A percentile compares a stretch with the other conserved stretches of the same genome.
Evolutionary conservation across 2,113 vertebrate species (phyloP).

Genomic region (Gasterosteus aculeatus): DNA sequence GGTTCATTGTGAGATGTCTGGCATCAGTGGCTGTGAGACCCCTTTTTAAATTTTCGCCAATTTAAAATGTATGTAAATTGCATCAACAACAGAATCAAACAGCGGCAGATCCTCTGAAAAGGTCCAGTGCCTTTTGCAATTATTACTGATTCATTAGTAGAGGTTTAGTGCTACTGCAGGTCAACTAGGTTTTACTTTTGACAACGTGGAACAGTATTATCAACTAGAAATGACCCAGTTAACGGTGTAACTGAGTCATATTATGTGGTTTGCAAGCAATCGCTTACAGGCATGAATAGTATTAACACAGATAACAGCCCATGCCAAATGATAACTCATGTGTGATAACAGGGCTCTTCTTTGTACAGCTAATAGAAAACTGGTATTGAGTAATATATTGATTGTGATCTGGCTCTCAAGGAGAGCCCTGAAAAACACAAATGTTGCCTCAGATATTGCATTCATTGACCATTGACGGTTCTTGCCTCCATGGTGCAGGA

Average conservation of each 20-base stretch:
- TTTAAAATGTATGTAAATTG: conserved; percentile 8
- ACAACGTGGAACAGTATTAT: background rate
- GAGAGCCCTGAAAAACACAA: background rate
- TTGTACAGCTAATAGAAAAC: background rate
- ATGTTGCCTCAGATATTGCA: conserved; percentile 9
- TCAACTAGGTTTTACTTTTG: background rate
- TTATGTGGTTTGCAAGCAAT: conserved; percentile 2
- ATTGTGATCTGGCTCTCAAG: too few relatives aligned
- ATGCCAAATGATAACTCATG: background rate
- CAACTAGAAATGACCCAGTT: background rate
- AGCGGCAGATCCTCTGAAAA: background rate
- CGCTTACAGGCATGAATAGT: conserved; percentile 2
- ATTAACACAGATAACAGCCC: background rate
- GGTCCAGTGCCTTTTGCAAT: background rate
- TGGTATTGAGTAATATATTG: background rate
- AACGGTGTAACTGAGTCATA: background rate
- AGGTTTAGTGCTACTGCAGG: background rate
- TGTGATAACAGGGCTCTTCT: conserved; percentile 7
- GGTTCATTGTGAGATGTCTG: conserved; percentile 19
- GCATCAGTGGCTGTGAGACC: background rate
- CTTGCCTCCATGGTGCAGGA: background rate
- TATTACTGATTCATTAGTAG: background rate
- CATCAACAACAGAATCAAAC: background rate
- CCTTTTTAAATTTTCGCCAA: too few relatives aligned
- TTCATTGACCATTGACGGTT: conserved; percentile 25